Base-by-base conservation (phyloP, 2,888 invertebrate genomes). In the Pecten maximus region DNA sequence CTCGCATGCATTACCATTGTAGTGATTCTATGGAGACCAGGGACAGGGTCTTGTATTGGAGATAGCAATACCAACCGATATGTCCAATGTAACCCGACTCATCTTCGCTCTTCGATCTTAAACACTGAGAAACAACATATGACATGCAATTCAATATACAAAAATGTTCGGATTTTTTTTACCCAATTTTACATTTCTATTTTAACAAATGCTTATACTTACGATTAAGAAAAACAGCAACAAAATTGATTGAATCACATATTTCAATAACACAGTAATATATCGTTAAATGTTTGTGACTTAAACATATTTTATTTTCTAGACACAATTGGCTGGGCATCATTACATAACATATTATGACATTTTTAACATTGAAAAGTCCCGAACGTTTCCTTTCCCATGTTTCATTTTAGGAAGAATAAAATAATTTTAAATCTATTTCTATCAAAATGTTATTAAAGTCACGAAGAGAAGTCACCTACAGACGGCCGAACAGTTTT, bases 1-100 rank as follows among this genome's bases (percentile, higher is more conserved):
- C 60, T 54, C 40, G 87, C 87, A 87, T 89, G 89, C 87, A 89
- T 89, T 40, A 89, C 50, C 87, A 10, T 35, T 74, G 74, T 15
- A 35, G 74, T 74, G 35, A 35, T 74, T 74, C 74, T 28, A 0
- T 19, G 10, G 74, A 74, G 35, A 35, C 28, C 23, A 1, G 28
- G 74, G 35, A 74, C 74, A 28, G 28, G 10, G 35, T 74, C 74
- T 35, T 1, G 74, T 28, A 74, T 74, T 35, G 35, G 23, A 35
- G 74, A 74, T 74, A 74, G 28, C 74, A 28, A 28, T 74, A 2
- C 35, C 28, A 74, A 44, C 35, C 74, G 74, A 74, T 74, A 54
- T 23, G 23, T 12, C 10, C 35, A 28, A 35, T 74, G 35, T 28
- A 74, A 74, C 74, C 35, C 3, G 74, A 74, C 28, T 28, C 74